These are phyloP conservation scores for Galeruca laticollis DNA, from an alignment of 2,888 invertebrate genomes.

Conservation along the genomic window DNA sequence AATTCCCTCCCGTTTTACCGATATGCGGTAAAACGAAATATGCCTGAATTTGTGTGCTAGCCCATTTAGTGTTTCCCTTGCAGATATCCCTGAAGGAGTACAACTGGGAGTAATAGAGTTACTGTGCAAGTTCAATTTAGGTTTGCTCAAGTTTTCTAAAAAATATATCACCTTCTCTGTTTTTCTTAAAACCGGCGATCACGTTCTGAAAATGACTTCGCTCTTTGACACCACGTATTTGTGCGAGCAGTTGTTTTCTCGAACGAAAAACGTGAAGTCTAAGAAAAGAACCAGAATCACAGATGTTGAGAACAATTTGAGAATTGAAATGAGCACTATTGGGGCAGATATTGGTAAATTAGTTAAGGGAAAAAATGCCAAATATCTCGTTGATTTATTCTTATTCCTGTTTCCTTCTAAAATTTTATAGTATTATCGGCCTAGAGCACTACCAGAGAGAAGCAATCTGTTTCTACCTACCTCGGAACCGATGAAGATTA, in stretches of 20 bases:
- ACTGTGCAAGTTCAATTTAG: neutral
- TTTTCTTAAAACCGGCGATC: neutral
- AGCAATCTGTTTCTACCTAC: no score
- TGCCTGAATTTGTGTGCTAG: neutral
- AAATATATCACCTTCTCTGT: no score
- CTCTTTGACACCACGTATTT: neutral
- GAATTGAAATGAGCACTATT: neutral
- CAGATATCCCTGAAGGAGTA: neutral
- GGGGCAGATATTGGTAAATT: no score
- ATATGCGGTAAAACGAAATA: slow-evolving; percentile 29
- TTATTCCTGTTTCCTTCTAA: no score
- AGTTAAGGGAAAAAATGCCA: no score
- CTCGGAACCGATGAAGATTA: no score
- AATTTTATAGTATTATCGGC: no score
- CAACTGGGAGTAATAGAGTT: neutral
- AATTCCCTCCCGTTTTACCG: slow-evolving; percentile 25
- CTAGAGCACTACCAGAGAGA: no score
- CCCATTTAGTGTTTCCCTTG: neutral
- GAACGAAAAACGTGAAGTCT: slow-evolving; percentile 5
- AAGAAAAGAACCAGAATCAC: slow-evolving; percentile 21
- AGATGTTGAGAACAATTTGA: slow-evolving; percentile 12
- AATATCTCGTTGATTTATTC: no score
- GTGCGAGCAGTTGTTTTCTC: slow-evolving; percentile 17
- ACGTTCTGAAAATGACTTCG: neutral
- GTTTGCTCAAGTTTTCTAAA: neutral